A percentile compares a stretch with the other conserved stretches of the same genome.
phyloP scores from a whole-genome alignment of 2,888 invertebrate species.

The Hipparchia semele region DNA sequence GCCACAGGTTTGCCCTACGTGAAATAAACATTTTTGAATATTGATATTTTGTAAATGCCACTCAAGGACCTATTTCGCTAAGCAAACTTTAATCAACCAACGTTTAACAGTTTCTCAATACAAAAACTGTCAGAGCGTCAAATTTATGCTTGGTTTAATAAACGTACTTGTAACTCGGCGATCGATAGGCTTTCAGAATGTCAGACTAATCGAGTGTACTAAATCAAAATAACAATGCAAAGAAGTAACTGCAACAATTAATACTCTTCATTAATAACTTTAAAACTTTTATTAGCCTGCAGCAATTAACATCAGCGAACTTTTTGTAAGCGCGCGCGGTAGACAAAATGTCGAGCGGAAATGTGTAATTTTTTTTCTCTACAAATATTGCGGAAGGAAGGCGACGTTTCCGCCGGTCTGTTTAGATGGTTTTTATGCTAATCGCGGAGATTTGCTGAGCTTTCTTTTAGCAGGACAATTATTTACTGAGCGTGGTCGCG shows the following conservation, averaged over 20 bases:
- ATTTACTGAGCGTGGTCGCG: conserved; percentile 62
- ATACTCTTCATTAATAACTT: conserved; percentile 61
- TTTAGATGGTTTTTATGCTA: conserved; percentile 82
- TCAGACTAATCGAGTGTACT: no score
- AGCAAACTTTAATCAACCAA: no score
- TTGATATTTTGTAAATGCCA: no score
- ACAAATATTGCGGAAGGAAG: conserved; percentile 81
- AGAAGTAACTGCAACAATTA: background rate
- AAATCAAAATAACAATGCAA: conserved; percentile 1
- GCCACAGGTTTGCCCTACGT: no score
- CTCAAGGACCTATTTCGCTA: no score
- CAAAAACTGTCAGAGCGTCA: no score
- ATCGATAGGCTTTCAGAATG: no score
- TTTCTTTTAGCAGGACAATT: conserved; percentile 76
- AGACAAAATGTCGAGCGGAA: conserved; percentile 77
- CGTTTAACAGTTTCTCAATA: no score
- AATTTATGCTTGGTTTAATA: no score
- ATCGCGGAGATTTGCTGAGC: conserved; percentile 75
- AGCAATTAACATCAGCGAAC: conserved; percentile 74
- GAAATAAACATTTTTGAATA: no score
- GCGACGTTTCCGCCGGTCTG: conserved; percentile 73
- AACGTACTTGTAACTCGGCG: no score
- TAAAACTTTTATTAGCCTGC: conserved; percentile 61
- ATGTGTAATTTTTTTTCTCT: conserved; percentile 74
- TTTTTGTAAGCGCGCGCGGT: conserved; percentile 58